A percentile compares a stretch with the other conserved stretches of the same genome.
phyloP scores from a whole-genome alignment of 1,140 invertebrate genomes.

The Araneus ventricosus region DNA sequence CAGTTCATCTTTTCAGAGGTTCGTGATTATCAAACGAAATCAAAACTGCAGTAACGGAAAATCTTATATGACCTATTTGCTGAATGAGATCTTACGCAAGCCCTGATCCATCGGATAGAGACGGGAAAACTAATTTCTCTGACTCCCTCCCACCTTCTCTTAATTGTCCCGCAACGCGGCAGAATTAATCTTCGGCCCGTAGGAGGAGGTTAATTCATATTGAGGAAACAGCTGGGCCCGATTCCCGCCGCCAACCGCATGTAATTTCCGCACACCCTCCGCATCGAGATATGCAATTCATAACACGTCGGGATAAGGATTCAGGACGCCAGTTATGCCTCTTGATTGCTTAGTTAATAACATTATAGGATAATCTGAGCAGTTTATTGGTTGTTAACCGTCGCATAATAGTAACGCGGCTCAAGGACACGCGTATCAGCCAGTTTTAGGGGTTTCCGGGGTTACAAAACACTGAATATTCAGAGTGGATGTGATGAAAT shows the following conservation, averaged over 20 bases:
- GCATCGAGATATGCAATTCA: neutral
- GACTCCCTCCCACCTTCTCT: neutral
- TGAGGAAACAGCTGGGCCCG: constrained; percentile 7
- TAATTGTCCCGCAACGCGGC: neutral
- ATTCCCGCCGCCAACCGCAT: constrained; percentile 5
- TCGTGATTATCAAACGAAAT: too few relatives aligned
- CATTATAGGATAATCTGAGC: neutral
- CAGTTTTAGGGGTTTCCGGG: neutral
- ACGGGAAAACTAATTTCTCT: neutral
- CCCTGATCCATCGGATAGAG: neutral
- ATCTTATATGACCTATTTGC: too few relatives aligned
- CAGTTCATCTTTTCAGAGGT: too few relatives aligned
- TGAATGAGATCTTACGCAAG: too few relatives aligned
- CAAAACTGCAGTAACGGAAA: too few relatives aligned
- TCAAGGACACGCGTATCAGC: too few relatives aligned
- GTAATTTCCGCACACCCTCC: neutral
- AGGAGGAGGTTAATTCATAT: neutral
- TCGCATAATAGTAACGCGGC: neutral
- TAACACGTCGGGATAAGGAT: neutral
- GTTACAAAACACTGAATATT: neutral
- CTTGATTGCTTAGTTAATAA: neutral
- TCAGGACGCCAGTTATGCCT: neutral
- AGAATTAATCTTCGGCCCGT: neutral
- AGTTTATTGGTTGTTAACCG: neutral
- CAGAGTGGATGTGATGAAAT: neutral